Conservation (phyloP, 1,140 invertebrate species). For the Archivesica marissinica region DNA sequence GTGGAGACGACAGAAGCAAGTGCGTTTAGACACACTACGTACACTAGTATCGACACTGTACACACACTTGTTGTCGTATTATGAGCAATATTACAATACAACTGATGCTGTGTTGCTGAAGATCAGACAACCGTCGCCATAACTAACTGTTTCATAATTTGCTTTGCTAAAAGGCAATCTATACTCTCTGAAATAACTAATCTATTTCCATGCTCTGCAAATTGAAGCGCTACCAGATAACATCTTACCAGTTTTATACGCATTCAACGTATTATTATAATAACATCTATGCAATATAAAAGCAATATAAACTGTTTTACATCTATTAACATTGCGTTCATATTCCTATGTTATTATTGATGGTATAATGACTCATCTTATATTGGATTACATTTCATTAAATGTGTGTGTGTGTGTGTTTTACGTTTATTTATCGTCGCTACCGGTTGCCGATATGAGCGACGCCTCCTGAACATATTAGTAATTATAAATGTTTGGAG, state of each 20-base stretch:
- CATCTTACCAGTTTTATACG: background rate
- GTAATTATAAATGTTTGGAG: no score
- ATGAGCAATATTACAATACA: background rate
- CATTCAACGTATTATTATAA: background rate
- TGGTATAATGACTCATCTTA: no score
- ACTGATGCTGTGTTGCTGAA: background rate
- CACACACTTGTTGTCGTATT: background rate
- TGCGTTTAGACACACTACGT: background rate
- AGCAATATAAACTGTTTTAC: no score
- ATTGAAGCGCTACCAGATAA: constrained; percentile 1
- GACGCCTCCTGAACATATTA: no score
- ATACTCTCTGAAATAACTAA: background rate
- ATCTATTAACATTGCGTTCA: no score
- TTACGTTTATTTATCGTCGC: no score
- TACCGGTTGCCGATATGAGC: no score
- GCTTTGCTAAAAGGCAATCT: background rate
- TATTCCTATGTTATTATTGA: no score
- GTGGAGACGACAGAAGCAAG: background rate
- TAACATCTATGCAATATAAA: no score
- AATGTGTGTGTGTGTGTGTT: no score
- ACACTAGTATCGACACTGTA: background rate
- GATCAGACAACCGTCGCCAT: background rate
- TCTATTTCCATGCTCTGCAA: background rate
- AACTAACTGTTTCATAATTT: background rate
- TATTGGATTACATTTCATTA: no score